Evolutionary conservation across 1,140 invertebrate species (phyloP).

Genomic region (Drosophila biarmipes): DNA sequence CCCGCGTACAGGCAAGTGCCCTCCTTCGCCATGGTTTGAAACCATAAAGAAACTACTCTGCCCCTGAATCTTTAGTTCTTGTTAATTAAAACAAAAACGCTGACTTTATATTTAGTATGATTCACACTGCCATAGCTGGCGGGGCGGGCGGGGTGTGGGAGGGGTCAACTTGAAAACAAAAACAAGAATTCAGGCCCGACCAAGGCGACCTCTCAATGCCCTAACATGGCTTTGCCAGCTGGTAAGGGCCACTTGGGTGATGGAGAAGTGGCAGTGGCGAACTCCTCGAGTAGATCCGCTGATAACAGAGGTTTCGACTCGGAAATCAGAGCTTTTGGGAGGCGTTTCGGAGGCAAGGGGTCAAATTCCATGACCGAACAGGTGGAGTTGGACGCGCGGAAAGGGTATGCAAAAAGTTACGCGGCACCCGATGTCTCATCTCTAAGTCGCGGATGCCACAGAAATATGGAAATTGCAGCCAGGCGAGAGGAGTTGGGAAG

Average conservation of each 20-base stretch:
- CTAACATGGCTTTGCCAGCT: conserved; percentile 1
- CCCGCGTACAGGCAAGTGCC: neutral
- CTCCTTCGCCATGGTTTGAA: neutral
- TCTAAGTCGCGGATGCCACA: conserved; percentile 44
- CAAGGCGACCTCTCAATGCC: conserved; percentile 47
- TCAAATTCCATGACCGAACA: conserved; percentile 15
- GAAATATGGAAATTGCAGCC: conserved; percentile 24
- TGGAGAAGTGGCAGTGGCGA: neutral
- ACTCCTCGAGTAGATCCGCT: neutral
- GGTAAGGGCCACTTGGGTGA: neutral
- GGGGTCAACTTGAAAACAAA: conserved; percentile 59
- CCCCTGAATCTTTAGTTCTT: conserved; percentile 5
- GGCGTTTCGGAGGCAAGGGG: neutral
- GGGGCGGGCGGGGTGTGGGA: conserved; percentile 10
- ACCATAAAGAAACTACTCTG: neutral
- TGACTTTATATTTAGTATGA: conserved; percentile 77
- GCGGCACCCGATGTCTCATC: conserved; percentile 62
- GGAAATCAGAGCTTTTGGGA: neutral
- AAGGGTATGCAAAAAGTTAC: conserved; percentile 64
- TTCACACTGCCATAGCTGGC: conserved; percentile 44
- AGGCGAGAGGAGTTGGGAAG: neutral
- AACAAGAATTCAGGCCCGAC: conserved; percentile 24
- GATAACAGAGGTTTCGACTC: neutral
- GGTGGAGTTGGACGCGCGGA: conserved; percentile 24
- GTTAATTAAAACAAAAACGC: conserved; percentile 48